Evolutionary conservation across 2,888 invertebrate species (phyloP), one percentile per base, ranked within the genome.

Genomic region (Cerceris ruficornis): DNA sequence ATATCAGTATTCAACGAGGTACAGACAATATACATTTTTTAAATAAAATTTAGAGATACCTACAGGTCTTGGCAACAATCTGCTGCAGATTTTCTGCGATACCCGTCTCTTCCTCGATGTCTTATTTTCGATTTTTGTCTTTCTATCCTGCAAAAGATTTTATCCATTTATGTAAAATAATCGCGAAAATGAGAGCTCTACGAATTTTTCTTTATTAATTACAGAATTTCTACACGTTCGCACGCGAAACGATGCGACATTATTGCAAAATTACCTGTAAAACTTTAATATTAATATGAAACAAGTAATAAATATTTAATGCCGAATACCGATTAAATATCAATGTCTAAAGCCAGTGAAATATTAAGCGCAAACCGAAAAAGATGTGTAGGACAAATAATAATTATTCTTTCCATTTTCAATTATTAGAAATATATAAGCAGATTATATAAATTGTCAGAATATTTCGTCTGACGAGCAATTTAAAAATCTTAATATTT

Each of bases 31-130:
- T 55, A 8, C 4, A 2, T 6, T n/a, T 41, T 54, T 11, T 0
- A 0, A 13, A 52, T 42, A 13, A 13, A n/a, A 15, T 49, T 52
- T 42, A 15, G 1, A 41, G 6, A 13, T 17, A 59, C 50, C 72
- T 42, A 81, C 80, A 7, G 64, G 68, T 65, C n/a, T 49, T 7
- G 76, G 69, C 7, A 81, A 75, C 28, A 81, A 68, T 60, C 81
- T 60, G 6, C 73, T 73, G 0, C 67, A 50, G 6, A 39, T 17
- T 9, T 7, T 75, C 39, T 17, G 61, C n/a, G 43, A 42, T n/a
- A 11, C 64, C 49, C 54, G 49, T 15, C 54, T 11, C 28, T 61
- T 71, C 0, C 11, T 17, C n/a, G n/a, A 17, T 14, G 75, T 70
- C 0, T 52, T 49, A 9, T 59, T n/a, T 11, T 59, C 55, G n/a